These are phyloP conservation scores for Dryococelus australis DNA, from an alignment of 2,888 invertebrate genomes.

Conservation along the genomic window DNA sequence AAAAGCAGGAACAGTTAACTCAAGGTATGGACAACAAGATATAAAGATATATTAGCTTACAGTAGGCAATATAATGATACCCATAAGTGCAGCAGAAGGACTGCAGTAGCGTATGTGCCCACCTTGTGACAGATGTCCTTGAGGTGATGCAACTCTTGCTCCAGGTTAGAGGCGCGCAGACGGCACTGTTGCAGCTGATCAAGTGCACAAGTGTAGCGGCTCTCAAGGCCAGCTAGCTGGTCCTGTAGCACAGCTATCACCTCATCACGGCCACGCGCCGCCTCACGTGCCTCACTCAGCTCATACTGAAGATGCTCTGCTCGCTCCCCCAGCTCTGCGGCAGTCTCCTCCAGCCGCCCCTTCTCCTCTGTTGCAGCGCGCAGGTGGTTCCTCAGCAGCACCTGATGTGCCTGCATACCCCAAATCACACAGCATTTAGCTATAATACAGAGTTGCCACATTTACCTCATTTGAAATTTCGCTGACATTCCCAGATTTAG, in stretches of 20 bases:
- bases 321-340: slow-evolving; percentile 50
- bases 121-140: slow-evolving; percentile 52
- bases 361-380: slow-evolving; percentile 50
- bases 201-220: slow-evolving; percentile 50
- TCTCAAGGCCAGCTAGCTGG: slow-evolving; percentile 49
- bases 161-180: slow-evolving; percentile 50
- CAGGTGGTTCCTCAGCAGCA: slow-evolving; percentile 49
- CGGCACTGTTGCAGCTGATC: slow-evolving; percentile 50
- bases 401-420: slow-evolving; percentile 46
- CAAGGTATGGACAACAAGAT: no score
- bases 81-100: neutral
- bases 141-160: slow-evolving; percentile 52
- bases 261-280: slow-evolving; percentile 50
- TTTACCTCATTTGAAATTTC: no score
- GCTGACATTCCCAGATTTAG: no score
- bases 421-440: no score
- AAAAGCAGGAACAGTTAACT: no score
- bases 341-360: slow-evolving; percentile 50
- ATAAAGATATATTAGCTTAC: no score
- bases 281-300: slow-evolving; percentile 50
- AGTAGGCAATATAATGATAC: no score
- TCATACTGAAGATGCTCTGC: slow-evolving; percentile 52
- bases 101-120: slow-evolving; percentile 13
- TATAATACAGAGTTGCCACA: no score
- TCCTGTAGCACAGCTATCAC: slow-evolving; percentile 49